Percentiles rank a stretch among this genome's conserved stretches.
Evolutionary conservation across 2,113 vertebrate genomes (phyloP).

Genomic region (Callocephalon fimbriatum): DNA sequence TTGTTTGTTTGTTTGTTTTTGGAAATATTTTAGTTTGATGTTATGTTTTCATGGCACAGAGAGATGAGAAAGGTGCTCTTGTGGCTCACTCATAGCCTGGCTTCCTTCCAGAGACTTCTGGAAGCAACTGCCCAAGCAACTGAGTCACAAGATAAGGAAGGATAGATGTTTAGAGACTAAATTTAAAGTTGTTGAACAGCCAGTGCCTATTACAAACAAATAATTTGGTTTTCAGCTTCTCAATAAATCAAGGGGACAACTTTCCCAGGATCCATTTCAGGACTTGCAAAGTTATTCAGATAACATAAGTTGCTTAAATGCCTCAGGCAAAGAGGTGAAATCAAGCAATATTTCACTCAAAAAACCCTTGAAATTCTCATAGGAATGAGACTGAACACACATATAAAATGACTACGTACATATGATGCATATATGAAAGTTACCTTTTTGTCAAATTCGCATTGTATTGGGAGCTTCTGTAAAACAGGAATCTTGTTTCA

Average conservation of each 20-base stretch:
- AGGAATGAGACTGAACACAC: background rate
- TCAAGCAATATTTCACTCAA: background rate
- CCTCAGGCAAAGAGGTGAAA: background rate
- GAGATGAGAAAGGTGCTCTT: background rate
- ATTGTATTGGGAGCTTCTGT: background rate
- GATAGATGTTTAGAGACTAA: background rate
- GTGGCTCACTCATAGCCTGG: background rate
- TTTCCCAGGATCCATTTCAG: background rate
- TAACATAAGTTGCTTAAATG: background rate
- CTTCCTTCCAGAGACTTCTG: background rate
- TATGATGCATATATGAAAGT: no score
- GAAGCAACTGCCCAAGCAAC: background rate
- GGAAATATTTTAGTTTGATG: background rate
- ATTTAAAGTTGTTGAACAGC: background rate
- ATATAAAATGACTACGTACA: background rate
- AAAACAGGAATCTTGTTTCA: background rate
- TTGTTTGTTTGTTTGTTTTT: background rate
- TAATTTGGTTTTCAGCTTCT: background rate
- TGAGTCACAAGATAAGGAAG: background rate
- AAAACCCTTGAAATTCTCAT: background rate
- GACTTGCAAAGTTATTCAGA: background rate
- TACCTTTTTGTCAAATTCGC: background rate
- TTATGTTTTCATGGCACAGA: rapidly evolving
- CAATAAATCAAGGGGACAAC: background rate
- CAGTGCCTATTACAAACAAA: background rate